These are phyloP conservation scores for Palythoa grandiflora DNA, from an alignment of 92 coral and sea anemone species.

Conservation along the genomic window DNA sequence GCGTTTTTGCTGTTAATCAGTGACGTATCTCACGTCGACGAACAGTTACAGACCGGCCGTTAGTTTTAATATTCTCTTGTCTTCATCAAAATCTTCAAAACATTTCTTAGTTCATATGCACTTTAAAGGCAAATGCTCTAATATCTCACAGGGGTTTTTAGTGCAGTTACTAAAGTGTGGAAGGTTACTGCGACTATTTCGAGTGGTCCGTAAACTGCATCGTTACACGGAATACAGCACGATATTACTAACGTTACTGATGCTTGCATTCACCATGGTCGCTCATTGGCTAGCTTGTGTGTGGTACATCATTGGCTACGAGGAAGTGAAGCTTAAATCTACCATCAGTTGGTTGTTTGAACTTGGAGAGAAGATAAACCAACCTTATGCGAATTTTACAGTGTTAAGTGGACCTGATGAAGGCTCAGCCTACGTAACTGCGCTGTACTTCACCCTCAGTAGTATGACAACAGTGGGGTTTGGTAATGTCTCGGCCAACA, in stretches of 20 bases:
- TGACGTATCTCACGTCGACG: too few species aligned
- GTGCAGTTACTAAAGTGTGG: slow-evolving; percentile 90
- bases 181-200: slow-evolving; percentile 87
- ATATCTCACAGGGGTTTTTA: slow-evolving; percentile 75
- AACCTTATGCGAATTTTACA: slow-evolving; percentile 72
- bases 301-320: slow-evolving; percentile 90
- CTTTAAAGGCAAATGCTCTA: background rate
- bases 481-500: slow-evolving; percentile 92
- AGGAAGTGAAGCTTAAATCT: slow-evolving; percentile 67
- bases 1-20: too few species aligned
- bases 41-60: too few species aligned
- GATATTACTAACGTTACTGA: slow-evolving; percentile 74
- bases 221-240: slow-evolving; percentile 93
- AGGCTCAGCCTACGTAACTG: slow-evolving; percentile 88
- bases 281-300: slow-evolving; percentile 93
- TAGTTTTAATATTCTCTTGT: too few species aligned
- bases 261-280: slow-evolving; percentile 90
- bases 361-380: slow-evolving; percentile 82
- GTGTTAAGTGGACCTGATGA: slow-evolving; percentile 81
- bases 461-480: slow-evolving; percentile 97
- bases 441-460: slow-evolving; percentile 86
- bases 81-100: too few species aligned
- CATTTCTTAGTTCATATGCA: too few species aligned
- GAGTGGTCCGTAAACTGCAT: slow-evolving; percentile 87
- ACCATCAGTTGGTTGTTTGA: slow-evolving; percentile 86